Conservation (phyloP, 2,888 invertebrate genomes). For the Andrena bucephala region DNA sequence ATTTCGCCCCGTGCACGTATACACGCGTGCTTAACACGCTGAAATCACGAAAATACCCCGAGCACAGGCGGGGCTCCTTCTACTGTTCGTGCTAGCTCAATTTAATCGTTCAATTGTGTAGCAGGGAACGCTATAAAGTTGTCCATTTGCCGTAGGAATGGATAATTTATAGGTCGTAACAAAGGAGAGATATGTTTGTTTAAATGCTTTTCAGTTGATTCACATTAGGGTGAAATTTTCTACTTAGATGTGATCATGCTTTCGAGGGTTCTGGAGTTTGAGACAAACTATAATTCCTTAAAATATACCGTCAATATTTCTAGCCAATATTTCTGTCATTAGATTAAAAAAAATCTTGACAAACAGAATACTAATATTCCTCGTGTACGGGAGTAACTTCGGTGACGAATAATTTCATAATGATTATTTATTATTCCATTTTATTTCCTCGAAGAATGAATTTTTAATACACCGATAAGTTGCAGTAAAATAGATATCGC, state of each 20-base stretch:
- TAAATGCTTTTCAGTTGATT: not conserved
- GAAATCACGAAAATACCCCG: slow-evolving; percentile 25
- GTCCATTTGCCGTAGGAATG: not conserved
- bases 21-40: not conserved
- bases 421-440: no score
- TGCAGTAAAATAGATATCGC: no score
- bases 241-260: not conserved
- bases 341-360: not conserved
- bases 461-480: no score
- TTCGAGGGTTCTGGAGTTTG: not conserved
- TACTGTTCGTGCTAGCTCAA: not conserved
- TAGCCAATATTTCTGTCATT: not conserved
- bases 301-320: not conserved
- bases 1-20: not conserved
- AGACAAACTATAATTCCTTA: not conserved
- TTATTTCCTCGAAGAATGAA: no score
- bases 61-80: not conserved
- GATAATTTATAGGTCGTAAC: not conserved
- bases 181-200: not conserved
- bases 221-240: not conserved
- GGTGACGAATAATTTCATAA: no score
- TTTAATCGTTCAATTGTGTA: not conserved
- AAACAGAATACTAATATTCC: no score
- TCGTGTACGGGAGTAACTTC: no score
- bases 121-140: not conserved